Evolutionary conservation across 2,888 invertebrate species (phyloP), one percentile per base, ranked within the genome.

Genomic region (Drosophila nigricruria): DNA sequence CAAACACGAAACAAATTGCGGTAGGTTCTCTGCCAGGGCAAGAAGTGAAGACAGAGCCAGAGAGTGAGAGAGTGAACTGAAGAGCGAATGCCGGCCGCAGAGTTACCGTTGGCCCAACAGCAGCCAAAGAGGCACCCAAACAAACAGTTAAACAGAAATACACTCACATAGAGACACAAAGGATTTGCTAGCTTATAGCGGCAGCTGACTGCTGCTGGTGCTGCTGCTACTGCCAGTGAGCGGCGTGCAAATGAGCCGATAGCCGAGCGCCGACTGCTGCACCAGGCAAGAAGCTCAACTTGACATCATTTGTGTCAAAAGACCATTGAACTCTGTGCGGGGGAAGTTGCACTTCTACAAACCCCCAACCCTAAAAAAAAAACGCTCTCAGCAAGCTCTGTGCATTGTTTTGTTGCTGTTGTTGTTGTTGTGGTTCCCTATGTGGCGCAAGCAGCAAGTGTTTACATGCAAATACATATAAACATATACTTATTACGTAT

Each of bases 251-350:
- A 74, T 61, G 56, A 69, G 49, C 79, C 67, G 63, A 78, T 50
- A 45, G 54, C 61, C 63, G 63, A 79, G 40, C 34, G 25, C 40
- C 53, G 62, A 74, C 53, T 63, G 63, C 57, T 54, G 23, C 58
- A 66, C 8, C 43, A 43, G 57, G 58, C 62, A 70, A 79, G 80
- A 82, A 82, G 87, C 91, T 91, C 91, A 91, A 92, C 92, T 92
- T 92, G 92, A 91, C 91, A 91, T 90, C 91, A 91, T 91, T 92
- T 91, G 87, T 91, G 92, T 91, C 91, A 91, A 92, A 92, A 92
- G 92, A 91, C 91, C 92, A 92, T 92, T 92, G 92, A 92, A 92
- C 92, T 91, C 88, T 87, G 68, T 57, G 77, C 72, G 71, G 84
- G 74, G 69, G 66, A 73, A 71, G 78, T 80, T 77, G 64, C 57